Evolutionary conservation across 2,113 vertebrate species (phyloP), one percentile per base, ranked within the genome.

Genomic region (Mirza zaza): DNA sequence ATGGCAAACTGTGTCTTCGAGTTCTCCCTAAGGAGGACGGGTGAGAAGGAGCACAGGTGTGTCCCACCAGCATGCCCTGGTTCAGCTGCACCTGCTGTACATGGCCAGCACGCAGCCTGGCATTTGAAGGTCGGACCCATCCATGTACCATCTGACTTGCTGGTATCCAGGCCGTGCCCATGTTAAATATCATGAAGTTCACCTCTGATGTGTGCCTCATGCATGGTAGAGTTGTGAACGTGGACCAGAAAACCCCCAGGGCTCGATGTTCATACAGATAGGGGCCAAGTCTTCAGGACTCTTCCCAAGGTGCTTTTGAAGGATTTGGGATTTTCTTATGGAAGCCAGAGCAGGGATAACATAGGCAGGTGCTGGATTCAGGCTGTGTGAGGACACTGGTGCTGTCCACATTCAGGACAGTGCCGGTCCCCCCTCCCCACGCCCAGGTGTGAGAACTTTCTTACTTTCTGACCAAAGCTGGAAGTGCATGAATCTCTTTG

Each of bases 361-460:
- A 32, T 1, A n/a, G 39, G 34, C 18, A 4, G 48, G 17, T 2
- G 3, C 32, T 20, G 7, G 42, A 3, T 29, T 20, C 32, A 14
- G 61, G 13, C 9, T 18, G 2, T 0, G 42, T 10, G 73, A 9
- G 8, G n/a, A 2, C 0, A 0, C 21, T 3, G 21, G 55, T 25
- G 55, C 14, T 25, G 21, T 12, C 13, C 3, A 17, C 32, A 27
- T 25, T 63, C 61, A 63, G 61, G 61, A 29, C 61, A 29, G 61
- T 4, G 1, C 25, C 59, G 12, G 59, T 61, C 45, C 45, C 45
- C 8, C 7, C 45, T 45, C 45, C 45, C 45, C 45, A n/a, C n/a
- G 1, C 7, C 45, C 45, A 45, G 45, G 61, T 63, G 27, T 63
- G 11, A 63, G 61, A 63, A 63, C 61, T 29, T 63, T 63, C 61